Percentiles rank a stretch among this genome's conserved stretches.
Conservation (phyloP, 1,140 invertebrate genomes). For the Drosophila nasuta region DNA sequence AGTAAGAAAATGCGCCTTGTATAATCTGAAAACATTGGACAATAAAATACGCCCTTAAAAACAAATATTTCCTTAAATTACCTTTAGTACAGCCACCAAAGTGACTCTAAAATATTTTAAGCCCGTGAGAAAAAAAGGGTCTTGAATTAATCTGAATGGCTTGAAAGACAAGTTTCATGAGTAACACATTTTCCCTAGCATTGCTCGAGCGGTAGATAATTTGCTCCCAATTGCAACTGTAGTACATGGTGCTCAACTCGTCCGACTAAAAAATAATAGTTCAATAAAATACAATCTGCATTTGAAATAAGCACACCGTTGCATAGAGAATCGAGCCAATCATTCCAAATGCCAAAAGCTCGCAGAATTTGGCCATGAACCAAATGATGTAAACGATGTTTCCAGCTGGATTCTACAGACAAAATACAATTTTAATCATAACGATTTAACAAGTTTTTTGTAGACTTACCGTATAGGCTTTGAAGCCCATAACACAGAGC, state of each 20-base stretch:
- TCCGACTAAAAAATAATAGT: constrained; percentile 52
- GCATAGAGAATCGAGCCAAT: constrained; percentile 61
- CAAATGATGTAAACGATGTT: constrained; percentile 67
- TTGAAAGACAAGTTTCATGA: constrained; percentile 67
- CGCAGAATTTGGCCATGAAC: constrained; percentile 63
- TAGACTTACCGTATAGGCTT: constrained; percentile 63
- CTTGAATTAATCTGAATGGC: constrained; percentile 69
- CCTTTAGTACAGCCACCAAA: constrained; percentile 62
- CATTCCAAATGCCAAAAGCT: constrained; percentile 61
- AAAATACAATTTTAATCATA: background rate
- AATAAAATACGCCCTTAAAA: background rate
- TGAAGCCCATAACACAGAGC: constrained; percentile 71
- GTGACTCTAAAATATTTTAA: constrained; percentile 71
- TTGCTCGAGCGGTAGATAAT: constrained; percentile 59
- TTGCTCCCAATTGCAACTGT: constrained; percentile 64
- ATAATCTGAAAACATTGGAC: constrained; percentile 51
- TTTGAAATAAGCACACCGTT: constrained; percentile 40
- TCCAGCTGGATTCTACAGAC: constrained; percentile 44
- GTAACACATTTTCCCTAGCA: constrained; percentile 49
- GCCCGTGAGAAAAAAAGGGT: constrained; percentile 63
- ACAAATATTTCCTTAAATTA: constrained; percentile 4
- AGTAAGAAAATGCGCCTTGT: constrained; percentile 71
- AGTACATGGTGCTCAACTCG: constrained; percentile 61
- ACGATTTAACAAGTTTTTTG: background rate
- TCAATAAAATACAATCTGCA: background rate